Percentiles rank a stretch among this genome's conserved stretches.
phyloP scores from a whole-genome alignment of 1,140 invertebrate species.

The Apis laboriosa region DNA sequence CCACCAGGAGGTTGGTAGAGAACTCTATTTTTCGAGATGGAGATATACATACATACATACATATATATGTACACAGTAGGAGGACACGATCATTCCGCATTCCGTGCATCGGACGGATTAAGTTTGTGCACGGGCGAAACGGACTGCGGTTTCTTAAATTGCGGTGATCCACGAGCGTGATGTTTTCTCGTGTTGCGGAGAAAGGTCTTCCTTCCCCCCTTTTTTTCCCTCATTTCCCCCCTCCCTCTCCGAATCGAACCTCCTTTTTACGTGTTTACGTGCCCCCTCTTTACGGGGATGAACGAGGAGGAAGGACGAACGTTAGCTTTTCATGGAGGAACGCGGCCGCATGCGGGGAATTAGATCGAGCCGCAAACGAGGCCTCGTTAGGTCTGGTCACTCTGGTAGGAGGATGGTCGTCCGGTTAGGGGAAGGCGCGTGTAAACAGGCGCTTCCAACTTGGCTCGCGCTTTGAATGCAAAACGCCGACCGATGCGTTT shows the following conservation, averaged over 20 bases:
- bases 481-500: background rate
- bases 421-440: background rate
- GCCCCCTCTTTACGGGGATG: no score
- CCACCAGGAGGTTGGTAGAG: background rate
- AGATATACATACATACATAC: constrained; percentile 13
- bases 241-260: background rate
- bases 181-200: background rate
- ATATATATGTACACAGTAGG: no score
- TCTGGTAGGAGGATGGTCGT: constrained; percentile 14
- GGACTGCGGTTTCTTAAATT: constrained; percentile 55
- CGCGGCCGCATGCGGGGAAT: constrained; percentile 38
- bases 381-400: constrained; percentile 55
- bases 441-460: constrained; percentile 38
- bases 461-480: constrained; percentile 32
- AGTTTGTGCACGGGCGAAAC: constrained; percentile 57
- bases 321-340: constrained; percentile 25
- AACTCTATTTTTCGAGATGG: constrained; percentile 49
- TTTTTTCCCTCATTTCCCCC: background rate
- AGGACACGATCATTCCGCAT: constrained; percentile 54
- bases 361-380: constrained; percentile 59
- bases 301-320: background rate
- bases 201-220: background rate
- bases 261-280: no score
- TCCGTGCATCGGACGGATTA: constrained; percentile 61
- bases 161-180: constrained; percentile 48